Evolutionary conservation across 2,888 invertebrate species (phyloP).

Genomic region (Trichogramma dendrolimi): DNA sequence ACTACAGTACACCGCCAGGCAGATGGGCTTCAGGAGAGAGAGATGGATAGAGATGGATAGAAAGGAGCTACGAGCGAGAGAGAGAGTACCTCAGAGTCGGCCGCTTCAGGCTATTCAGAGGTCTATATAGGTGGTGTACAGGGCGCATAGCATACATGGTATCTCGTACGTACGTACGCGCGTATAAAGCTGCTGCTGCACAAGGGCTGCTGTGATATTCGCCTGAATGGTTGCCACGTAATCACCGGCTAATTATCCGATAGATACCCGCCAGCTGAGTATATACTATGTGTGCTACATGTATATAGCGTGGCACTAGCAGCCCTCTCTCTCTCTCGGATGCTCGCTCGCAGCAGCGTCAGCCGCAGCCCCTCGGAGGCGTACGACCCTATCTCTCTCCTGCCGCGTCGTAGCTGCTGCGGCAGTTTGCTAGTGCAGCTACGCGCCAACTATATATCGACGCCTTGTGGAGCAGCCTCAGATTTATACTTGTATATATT

Average conservation of each 20-base stretch:
- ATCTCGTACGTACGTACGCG: too few species aligned
- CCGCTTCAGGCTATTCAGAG: constrained; percentile 38
- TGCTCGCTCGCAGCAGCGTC: constrained; percentile 31
- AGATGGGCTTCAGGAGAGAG: constrained; percentile 12
- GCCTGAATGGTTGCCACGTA: constrained; percentile 50
- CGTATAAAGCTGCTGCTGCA: too few species aligned
- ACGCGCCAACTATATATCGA: not conserved
- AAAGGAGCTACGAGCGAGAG: constrained; percentile 23
- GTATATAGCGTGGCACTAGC: not conserved
- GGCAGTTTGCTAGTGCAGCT: too few species aligned
- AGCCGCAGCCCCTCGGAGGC: constrained; percentile 31
- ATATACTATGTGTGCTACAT: too few species aligned
- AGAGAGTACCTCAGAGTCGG: constrained; percentile 32
- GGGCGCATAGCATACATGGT: too few species aligned
- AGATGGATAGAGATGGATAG: constrained; percentile 27
- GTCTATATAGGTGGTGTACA: not conserved
- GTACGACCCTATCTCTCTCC: constrained; percentile 11
- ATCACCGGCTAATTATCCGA: constrained; percentile 52
- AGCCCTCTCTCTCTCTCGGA: not conserved
- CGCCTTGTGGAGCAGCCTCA: too few species aligned
- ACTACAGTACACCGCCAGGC: too few species aligned
- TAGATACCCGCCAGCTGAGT: constrained; percentile 42
- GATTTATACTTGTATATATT: too few species aligned
- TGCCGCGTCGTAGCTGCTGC: not conserved
- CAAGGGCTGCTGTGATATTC: constrained; percentile 38